A percentile compares a stretch with the other conserved stretches of the same genome.
Evolutionary conservation across 2,888 invertebrate species (phyloP).

Genomic region (Trissolcus brochymenae): DNA sequence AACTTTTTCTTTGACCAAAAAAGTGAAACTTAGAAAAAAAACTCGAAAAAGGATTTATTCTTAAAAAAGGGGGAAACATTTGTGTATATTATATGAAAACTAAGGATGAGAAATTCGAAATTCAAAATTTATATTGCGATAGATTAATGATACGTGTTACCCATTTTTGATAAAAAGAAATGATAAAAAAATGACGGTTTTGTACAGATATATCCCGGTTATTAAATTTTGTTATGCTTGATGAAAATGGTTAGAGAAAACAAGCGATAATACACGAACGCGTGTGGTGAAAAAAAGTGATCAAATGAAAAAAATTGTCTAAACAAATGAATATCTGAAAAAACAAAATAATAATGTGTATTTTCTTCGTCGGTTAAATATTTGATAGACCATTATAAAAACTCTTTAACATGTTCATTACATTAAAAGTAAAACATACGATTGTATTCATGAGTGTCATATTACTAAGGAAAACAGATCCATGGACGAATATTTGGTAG

Average conservation of each 20-base stretch:
- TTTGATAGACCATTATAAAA: constrained; percentile 62
- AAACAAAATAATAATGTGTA: constrained; percentile 72
- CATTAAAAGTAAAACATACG: constrained; percentile 64
- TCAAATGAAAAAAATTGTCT: constrained; percentile 47
- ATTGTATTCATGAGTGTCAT: constrained; percentile 77
- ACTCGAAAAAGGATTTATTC: constrained; percentile 70
- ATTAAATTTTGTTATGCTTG: constrained; percentile 75
- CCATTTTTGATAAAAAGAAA: constrained; percentile 71
- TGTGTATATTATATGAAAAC: constrained; percentile 63
- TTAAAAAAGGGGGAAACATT: constrained; percentile 62
- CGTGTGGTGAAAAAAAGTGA: constrained; percentile 56
- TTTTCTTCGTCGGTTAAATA: constrained; percentile 74
- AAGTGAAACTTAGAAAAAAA: constrained; percentile 58
- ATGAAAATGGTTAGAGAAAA: constrained; percentile 52
- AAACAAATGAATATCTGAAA: constrained; percentile 52
- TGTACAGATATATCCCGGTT: constrained; percentile 77
- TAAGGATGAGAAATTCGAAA: constrained; percentile 69
- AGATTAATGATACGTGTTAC: constrained; percentile 65
- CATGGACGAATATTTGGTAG: constrained; percentile 76
- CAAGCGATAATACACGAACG: constrained; percentile 33
- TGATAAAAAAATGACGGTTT: constrained; percentile 67
- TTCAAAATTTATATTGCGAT: constrained; percentile 74
- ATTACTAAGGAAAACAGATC: constrained; percentile 76
- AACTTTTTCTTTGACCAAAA: constrained; percentile 65
- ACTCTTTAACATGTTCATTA: constrained; percentile 58